A percentile compares a stretch with the other conserved stretches of the same genome.
phyloP scores from a whole-genome alignment of 2,113 vertebrate species.

The Tragelaphus buxtoni region DNA sequence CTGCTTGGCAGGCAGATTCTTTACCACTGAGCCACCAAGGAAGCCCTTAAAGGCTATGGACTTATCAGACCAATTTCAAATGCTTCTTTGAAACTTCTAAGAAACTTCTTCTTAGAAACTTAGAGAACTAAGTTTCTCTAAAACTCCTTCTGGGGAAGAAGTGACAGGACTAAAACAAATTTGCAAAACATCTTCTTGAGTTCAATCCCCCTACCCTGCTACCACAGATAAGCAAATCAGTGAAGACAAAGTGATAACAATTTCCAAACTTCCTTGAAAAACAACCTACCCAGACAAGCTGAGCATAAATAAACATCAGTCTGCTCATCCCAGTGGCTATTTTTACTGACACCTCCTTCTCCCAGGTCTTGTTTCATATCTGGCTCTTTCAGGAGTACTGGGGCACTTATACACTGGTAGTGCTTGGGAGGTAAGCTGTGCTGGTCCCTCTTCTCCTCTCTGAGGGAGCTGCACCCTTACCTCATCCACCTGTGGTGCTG shows the following conservation, averaged over 20 bases:
- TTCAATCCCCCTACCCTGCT: neutral
- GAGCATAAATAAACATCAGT: neutral
- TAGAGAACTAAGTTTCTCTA: neutral
- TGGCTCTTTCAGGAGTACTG: neutral
- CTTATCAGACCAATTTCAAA: neutral
- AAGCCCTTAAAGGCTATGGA: neutral
- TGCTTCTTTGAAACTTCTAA: no score
- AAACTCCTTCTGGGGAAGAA: neutral
- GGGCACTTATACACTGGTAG: neutral
- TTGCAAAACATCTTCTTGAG: neutral
- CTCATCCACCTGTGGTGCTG: neutral
- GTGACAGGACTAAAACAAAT: neutral
- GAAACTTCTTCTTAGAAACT: no score
- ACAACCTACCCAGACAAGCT: neutral
- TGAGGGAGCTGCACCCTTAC: no score
- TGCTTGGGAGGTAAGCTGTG: no score
- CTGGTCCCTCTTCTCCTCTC: neutral
- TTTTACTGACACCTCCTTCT: neutral
- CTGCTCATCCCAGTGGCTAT: neutral
- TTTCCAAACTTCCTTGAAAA: slow-evolving; percentile 4
- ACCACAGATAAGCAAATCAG: neutral
- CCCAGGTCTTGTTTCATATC: no score
- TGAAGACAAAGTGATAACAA: neutral
- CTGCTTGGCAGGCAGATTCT: neutral
- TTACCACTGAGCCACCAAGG: neutral